These are phyloP conservation scores for Dryococelus australis DNA, from an alignment of 2,888 invertebrate genomes.

Conservation along the genomic window DNA sequence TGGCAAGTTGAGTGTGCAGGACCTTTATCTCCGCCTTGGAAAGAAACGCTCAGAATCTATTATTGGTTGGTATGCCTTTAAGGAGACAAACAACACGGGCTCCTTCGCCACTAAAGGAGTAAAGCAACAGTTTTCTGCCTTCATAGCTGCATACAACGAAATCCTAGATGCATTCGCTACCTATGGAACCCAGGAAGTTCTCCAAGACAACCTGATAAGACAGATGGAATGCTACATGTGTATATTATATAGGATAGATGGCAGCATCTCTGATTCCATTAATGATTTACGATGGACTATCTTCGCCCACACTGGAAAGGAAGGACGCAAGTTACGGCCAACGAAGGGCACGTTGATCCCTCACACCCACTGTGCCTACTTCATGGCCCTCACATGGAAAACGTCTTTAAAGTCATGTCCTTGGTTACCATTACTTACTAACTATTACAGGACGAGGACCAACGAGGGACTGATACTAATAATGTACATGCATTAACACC, in stretches of 20 bases:
- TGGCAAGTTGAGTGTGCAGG: not conserved
- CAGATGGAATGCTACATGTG: not conserved
- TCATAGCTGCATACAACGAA: not conserved
- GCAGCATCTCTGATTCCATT: not conserved
- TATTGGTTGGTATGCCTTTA: not conserved
- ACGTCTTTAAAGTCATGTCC: not conserved
- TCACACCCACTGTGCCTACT: not conserved
- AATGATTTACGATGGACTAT: not conserved
- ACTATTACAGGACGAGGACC: conserved; percentile 4
- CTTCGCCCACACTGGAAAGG: not conserved
- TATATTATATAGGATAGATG: not conserved
- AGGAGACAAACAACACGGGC: not conserved
- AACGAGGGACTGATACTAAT: too few species aligned
- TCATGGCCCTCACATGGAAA: not conserved
- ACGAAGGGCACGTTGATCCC: not conserved
- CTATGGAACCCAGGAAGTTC: not conserved
- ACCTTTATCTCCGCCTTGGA: not conserved
- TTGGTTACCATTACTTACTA: not conserved
- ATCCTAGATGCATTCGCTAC: not conserved
- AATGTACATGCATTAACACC: too few species aligned
- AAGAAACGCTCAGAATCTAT: not conserved
- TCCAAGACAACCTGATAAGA: not conserved
- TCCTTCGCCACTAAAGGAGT: conserved; percentile 22
- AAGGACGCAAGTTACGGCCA: not conserved
- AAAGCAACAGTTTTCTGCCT: not conserved